Evolutionary conservation across 2,888 invertebrate genomes (phyloP).

Genomic region (Oxystoma pomonae): DNA sequence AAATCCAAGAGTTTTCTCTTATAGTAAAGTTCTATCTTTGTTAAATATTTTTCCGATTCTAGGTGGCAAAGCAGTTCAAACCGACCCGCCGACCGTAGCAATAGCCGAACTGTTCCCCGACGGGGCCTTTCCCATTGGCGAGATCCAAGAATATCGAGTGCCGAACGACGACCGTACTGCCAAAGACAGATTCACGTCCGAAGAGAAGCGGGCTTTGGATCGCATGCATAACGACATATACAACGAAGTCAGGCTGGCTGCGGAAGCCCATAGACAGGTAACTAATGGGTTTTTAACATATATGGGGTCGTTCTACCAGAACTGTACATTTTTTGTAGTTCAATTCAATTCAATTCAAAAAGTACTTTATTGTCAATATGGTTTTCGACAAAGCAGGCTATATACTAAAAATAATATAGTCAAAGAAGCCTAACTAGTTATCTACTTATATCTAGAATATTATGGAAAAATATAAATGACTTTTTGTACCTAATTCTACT

Average conservation of each 20-base stretch:
- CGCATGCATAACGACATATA: constrained; percentile 89
- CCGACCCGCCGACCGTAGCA: constrained; percentile 82
- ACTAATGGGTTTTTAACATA: not conserved
- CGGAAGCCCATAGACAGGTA: constrained; percentile 95
- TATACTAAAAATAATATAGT: too few relatives aligned
- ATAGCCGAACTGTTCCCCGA: constrained; percentile 82
- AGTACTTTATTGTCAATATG: too few relatives aligned
- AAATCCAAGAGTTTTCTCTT: too few relatives aligned
- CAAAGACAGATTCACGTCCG: constrained; percentile 77
- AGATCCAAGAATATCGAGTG: constrained; percentile 78
- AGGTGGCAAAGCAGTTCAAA: constrained; percentile 58
- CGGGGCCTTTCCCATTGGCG: constrained; percentile 81
- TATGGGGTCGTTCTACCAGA: constrained; percentile 1
- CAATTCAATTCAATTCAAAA: too few relatives aligned
- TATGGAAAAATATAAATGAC: too few relatives aligned
- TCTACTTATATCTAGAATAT: too few relatives aligned
- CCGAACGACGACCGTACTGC: constrained; percentile 80
- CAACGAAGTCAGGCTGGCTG: constrained; percentile 91
- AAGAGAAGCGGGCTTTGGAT: constrained; percentile 88
- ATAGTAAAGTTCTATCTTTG: too few relatives aligned
- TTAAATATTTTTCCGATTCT: not conserved
- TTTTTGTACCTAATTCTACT: too few relatives aligned
- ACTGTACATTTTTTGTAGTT: too few relatives aligned
- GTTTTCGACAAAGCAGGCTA: too few relatives aligned
- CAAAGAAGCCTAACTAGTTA: too few relatives aligned